Evolutionary conservation across 2,113 vertebrate genomes (phyloP), one percentile per base, ranked within the genome.

Genomic region (Calidris pugnax): DNA sequence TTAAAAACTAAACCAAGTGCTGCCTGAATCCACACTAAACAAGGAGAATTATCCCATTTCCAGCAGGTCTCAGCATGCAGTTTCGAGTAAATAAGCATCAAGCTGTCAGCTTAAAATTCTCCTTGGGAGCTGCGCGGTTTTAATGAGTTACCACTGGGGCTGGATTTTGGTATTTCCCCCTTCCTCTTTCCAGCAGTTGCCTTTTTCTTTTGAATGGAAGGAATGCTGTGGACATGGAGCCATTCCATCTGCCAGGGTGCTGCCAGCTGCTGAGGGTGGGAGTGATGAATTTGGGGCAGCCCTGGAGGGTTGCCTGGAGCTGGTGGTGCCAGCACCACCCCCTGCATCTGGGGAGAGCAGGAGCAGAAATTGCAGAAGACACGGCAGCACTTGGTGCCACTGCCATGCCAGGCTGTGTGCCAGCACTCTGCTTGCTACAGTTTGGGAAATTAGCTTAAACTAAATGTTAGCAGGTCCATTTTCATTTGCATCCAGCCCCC

Each of bases 221-320:
- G 75, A 85, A 87, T 2, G 2, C 33, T 8, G 5, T 4, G 23
- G 43, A 33, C 14, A 18, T 8, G 2, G 3, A 87, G 45, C 28
- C 55, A 47, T 73, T 21, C 45, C 48, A 45, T 7, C 39, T 20
- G 19, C 35, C 67, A 87, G 55, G 64, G 27, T 62, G 50, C 15
- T 87, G 33, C 55, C 0, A 0, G 33, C 2, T 0, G 6, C 63
- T 72, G 10, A 33, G 30, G 17, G 33, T 33, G 14, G 12, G 20
- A 64, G 32, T 12, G 12, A 59, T 5, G 11, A 76, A 43, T 50
- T 41, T 84, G 13, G 26, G 53, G 20, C 26, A 85, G 57, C 43
- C 27, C 53, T 20, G 22, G 51, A 87, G 41, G 12, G 33, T 51
- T 3, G 2, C 30, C 41, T 60, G 48, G 33, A 84, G 66, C 33